These are phyloP conservation scores for Noctua janthina DNA, from an alignment of 2,888 invertebrate species.

Conservation along the genomic window DNA sequence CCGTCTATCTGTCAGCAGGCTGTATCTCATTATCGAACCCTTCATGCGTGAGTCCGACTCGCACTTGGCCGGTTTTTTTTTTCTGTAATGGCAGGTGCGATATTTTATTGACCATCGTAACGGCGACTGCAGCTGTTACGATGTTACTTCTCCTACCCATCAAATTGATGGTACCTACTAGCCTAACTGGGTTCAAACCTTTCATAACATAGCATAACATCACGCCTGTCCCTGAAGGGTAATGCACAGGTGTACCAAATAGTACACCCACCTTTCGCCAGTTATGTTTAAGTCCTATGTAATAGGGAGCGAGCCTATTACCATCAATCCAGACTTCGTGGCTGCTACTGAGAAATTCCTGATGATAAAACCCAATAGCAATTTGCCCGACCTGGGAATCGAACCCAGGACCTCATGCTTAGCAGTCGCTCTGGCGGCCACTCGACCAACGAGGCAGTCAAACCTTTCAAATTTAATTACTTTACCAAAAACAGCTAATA, in stretches of 20 bases:
- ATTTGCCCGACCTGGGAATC: background rate
- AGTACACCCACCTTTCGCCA: background rate
- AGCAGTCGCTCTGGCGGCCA: background rate
- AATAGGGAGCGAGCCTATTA: background rate
- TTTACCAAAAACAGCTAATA: background rate
- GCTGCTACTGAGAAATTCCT: background rate
- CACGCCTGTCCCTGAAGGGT: background rate
- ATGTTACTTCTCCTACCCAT: background rate
- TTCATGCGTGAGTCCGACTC: too few relatives aligned
- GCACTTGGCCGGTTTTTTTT: background rate
- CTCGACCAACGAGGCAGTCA: background rate
- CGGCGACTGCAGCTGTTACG: slow-evolving; percentile 8
- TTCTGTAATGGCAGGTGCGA: background rate
- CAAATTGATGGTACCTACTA: background rate
- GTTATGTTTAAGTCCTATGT: background rate
- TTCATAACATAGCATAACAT: background rate
- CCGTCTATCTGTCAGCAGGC: too few relatives aligned
- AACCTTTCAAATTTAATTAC: background rate
- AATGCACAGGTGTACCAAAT: background rate
- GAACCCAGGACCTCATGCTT: background rate
- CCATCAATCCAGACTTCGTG: background rate
- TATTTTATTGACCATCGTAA: background rate
- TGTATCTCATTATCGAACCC: too few relatives aligned
- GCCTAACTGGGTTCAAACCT: background rate
- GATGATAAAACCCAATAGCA: background rate